These are phyloP conservation scores for Enteromius thamalakanensis DNA, from an alignment of 2,797 vertebrate genomes.

Conservation along the genomic window DNA sequence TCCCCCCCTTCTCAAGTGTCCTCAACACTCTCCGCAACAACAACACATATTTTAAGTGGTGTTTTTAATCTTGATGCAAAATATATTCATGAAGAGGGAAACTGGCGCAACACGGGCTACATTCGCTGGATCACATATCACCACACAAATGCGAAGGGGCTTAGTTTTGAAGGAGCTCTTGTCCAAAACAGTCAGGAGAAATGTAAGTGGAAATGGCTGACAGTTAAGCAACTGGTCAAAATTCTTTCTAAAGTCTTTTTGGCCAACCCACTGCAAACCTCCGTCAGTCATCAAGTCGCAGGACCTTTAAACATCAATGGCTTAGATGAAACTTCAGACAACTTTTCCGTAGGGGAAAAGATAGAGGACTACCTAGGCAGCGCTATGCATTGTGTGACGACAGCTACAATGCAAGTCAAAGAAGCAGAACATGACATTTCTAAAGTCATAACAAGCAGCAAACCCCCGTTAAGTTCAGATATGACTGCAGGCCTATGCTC, in stretches of 20 bases:
- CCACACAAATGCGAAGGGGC: conserved; percentile 24
- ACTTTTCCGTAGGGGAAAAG: neutral
- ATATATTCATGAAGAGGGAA: conserved; percentile 22
- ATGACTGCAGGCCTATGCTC: conserved; percentile 1
- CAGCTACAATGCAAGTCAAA: conserved; percentile 6
- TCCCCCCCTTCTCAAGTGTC: neutral
- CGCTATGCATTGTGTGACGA: neutral
- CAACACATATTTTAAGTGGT: conserved; percentile 54
- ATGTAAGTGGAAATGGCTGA: conserved; percentile 25
- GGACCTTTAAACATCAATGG: neutral
- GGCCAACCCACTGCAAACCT: conserved; percentile 20
- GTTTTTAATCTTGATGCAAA: conserved; percentile 21
- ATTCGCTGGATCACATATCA: conserved; percentile 50
- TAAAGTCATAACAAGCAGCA: neutral
- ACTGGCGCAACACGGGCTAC: neutral
- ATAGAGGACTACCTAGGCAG: neutral
- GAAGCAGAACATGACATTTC: neutral
- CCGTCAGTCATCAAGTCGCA: neutral
- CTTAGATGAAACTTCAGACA: neutral
- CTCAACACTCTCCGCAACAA: conserved; percentile 3
- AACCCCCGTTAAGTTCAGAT: neutral
- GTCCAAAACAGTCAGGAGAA: conserved; percentile 44
- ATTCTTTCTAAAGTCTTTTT: conserved; percentile 44
- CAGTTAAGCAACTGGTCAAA: conserved; percentile 33
- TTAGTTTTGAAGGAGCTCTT: conserved; percentile 47